phyloP scores from a whole-genome alignment of 2,797 vertebrate species.

The Myotis pilosus region DNA sequence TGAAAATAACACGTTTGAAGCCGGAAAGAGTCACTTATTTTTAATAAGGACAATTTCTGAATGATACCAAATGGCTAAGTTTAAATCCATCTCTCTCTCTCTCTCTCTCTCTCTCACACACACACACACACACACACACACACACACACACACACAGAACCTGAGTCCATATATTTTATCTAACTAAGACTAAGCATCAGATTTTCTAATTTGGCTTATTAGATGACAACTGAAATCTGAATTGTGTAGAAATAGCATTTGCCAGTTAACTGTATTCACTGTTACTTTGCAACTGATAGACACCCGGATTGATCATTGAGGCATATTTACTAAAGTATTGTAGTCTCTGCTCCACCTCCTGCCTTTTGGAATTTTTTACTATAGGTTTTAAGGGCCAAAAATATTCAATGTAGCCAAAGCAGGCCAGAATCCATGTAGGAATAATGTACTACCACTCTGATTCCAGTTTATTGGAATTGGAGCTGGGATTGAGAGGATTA shows the following conservation, averaged over 20 bases:
- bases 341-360: neutral
- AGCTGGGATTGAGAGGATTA: neutral
- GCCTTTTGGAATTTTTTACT: neutral
- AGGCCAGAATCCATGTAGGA: neutral
- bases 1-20: neutral
- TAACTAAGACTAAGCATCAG: neutral
- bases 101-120: neutral
- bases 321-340: neutral
- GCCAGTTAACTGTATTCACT: neutral
- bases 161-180: neutral
- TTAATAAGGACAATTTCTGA: constrained; percentile 8
- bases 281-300: neutral
- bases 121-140: neutral
- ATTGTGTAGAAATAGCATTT: neutral
- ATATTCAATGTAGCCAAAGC: neutral
- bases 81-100: neutral
- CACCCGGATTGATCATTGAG: neutral
- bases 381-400: neutral
- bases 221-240: neutral
- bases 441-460: neutral
- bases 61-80: neutral
- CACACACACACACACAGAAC: neutral
- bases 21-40: neutral
- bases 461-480: neutral
- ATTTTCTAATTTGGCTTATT: constrained; percentile 28